Conservation (phyloP, 2,888 invertebrate species). For the Thereva nobilitata region DNA sequence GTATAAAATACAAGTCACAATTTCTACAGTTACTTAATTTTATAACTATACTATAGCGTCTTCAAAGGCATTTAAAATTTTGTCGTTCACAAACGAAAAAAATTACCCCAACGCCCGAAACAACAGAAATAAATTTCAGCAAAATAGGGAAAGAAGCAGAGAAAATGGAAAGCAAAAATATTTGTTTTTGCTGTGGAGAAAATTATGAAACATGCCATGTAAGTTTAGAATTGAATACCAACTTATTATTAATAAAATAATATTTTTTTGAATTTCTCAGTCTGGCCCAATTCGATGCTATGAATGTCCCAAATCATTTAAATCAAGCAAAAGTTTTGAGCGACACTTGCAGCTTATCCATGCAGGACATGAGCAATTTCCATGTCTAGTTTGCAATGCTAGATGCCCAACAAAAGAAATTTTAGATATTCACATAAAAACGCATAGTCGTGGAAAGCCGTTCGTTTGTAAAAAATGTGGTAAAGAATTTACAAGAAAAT, state of each 20-base stretch:
- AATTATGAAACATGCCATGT: constrained; percentile 57
- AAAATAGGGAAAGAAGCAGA: constrained; percentile 55
- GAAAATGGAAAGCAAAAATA: constrained; percentile 53
- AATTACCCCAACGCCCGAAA: constrained; percentile 49
- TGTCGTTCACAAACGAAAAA: constrained; percentile 54
- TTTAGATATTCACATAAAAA: constrained; percentile 69
- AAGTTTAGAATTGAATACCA: constrained; percentile 33
- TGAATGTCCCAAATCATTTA: constrained; percentile 74
- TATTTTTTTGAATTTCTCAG: constrained; percentile 45
- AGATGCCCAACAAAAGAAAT: constrained; percentile 66
- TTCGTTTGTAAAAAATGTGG: constrained; percentile 71
- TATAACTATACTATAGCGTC: constrained; percentile 45
- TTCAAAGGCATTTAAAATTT: constrained; percentile 53
- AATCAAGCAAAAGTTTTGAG: constrained; percentile 67
- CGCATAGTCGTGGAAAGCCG: constrained; percentile 64
- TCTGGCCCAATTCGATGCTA: constrained; percentile 59
- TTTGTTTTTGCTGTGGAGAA: constrained; percentile 57
- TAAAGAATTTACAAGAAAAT: constrained; percentile 73
- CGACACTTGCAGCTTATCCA: constrained; percentile 73
- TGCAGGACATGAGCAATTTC: constrained; percentile 65
- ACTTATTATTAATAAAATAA: neutral
- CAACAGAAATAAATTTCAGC: constrained; percentile 53
- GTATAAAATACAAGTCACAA: constrained; percentile 19
- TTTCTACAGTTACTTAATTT: too few relatives aligned
- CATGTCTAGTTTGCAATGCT: constrained; percentile 70